Evolutionary conservation across 2,797 vertebrate genomes (phyloP).

Genomic region (Gephyroberyx darwinii): DNA sequence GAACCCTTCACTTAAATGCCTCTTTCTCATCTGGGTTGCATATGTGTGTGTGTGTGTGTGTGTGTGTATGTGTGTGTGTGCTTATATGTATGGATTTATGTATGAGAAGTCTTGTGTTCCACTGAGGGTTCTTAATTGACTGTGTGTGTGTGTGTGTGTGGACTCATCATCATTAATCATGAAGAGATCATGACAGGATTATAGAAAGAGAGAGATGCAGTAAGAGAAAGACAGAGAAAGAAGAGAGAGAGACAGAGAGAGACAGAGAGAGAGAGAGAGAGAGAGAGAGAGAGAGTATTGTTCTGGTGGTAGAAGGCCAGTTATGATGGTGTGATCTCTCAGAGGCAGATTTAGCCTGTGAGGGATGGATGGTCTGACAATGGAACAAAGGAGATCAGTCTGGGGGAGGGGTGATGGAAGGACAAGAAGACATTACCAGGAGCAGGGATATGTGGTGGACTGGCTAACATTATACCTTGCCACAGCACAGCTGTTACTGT

Average conservation of each 20-base stretch:
- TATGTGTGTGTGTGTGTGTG: slow-evolving; percentile 15
- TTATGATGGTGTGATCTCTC: slow-evolving; percentile 32
- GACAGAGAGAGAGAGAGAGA: slow-evolving; percentile 13
- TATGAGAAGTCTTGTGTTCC: slow-evolving; percentile 27
- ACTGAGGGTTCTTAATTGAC: slow-evolving; percentile 14
- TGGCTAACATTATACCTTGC: slow-evolving; percentile 43
- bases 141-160: slow-evolving; percentile 20
- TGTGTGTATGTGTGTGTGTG: slow-evolving; percentile 14
- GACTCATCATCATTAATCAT: slow-evolving; percentile 43
- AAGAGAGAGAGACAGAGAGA: slow-evolving; percentile 23
- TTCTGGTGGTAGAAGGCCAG: slow-evolving; percentile 26
- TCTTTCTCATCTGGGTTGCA: too few species aligned
- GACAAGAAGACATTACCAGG: slow-evolving; percentile 36
- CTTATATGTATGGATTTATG: slow-evolving; percentile 14
- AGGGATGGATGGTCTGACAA: slow-evolving; percentile 50
- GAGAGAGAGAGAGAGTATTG: slow-evolving; percentile 31
- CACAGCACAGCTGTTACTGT: slow-evolving; percentile 3
- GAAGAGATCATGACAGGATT: slow-evolving; percentile 28
- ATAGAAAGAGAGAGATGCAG: slow-evolving; percentile 12
- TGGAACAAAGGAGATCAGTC: slow-evolving; percentile 54
- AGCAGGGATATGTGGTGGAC: slow-evolving; percentile 35
- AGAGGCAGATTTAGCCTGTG: slow-evolving; percentile 46
- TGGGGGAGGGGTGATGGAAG: slow-evolving; percentile 49
- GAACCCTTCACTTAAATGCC: too few species aligned
- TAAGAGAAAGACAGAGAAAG: slow-evolving; percentile 4